Conservation (phyloP, 2,888 invertebrate species). For the Abrostola tripartita region DNA sequence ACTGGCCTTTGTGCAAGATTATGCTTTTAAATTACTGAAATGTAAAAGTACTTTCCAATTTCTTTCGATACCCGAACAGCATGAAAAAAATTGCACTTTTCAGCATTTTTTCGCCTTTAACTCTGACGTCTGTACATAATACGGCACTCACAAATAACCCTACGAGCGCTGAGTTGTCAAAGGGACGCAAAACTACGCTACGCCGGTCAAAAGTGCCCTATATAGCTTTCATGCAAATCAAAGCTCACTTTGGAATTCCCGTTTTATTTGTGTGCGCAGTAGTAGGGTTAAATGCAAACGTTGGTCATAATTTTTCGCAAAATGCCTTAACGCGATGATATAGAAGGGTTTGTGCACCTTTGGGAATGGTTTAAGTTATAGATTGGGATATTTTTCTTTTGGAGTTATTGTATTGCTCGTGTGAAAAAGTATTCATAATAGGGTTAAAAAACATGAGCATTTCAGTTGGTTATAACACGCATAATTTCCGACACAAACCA, state of each 20-base stretch:
- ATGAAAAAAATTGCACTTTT: conserved; percentile 5
- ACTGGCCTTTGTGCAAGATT: no score
- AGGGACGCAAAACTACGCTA: conserved; percentile 51
- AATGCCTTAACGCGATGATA: conserved; percentile 32
- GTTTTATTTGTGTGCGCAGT: conserved; percentile 42
- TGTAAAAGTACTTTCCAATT: background rate
- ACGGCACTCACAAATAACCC: conserved; percentile 41
- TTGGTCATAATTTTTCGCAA: conserved; percentile 31
- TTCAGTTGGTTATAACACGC: no score
- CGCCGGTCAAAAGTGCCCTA: conserved; percentile 55
- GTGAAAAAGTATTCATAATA: background rate
- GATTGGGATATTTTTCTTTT: conserved; percentile 10
- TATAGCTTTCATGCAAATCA: conserved; percentile 57
- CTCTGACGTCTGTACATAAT: conserved; percentile 12
- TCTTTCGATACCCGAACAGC: conserved; percentile 1
- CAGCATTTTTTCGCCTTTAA: background rate
- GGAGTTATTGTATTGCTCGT: background rate
- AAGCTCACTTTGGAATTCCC: conserved; percentile 50
- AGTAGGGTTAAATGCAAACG: conserved; percentile 45
- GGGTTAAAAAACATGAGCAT: background rate
- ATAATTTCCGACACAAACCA: no score
- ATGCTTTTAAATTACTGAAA: background rate
- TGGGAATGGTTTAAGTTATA: conserved; percentile 7
- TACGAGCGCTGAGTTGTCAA: conserved; percentile 49
- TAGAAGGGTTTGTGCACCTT: conserved; percentile 22